A percentile compares a stretch with the other conserved stretches of the same genome.
Conservation (phyloP, 1,140 invertebrate species). For the Halyomorpha halys region DNA sequence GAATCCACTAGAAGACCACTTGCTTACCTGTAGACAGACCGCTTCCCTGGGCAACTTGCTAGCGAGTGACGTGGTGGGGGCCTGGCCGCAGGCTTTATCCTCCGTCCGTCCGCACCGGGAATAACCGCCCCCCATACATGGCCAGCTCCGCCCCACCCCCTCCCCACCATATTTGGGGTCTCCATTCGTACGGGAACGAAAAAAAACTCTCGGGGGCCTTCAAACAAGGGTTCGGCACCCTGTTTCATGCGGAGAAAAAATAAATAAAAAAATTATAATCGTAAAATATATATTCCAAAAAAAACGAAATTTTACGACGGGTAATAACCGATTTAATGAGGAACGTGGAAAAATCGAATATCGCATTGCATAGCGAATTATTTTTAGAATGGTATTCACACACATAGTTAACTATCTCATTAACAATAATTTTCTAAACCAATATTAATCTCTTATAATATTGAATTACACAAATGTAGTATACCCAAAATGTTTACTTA, state of each 20-base stretch:
- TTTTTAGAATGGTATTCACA: no score
- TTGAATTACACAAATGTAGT: no score
- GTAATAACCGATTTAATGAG: neutral
- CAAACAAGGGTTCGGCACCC: no score
- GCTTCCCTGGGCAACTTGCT: conserved; percentile 12
- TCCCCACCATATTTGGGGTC: conserved; percentile 10
- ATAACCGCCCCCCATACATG: neutral
- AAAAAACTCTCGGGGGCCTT: neutral
- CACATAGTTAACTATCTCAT: no score
- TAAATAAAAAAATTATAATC: neutral
- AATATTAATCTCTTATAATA: no score
- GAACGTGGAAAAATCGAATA: no score
- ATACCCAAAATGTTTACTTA: no score
- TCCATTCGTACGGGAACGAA: neutral
- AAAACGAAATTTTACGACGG: neutral
- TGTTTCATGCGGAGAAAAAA: neutral
- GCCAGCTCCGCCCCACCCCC: neutral
- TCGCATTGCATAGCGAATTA: no score
- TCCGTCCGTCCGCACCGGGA: neutral
- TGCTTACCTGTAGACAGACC: conserved; percentile 12
- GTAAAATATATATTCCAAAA: neutral
- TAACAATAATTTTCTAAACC: no score
- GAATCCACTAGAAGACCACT: no score
- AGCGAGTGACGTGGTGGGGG: conserved; percentile 16
- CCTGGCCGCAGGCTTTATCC: neutral